Percentiles rank a stretch among this genome's conserved stretches.
Conservation (phyloP, 2,888 invertebrate species). For the Operophtera brumata region DNA sequence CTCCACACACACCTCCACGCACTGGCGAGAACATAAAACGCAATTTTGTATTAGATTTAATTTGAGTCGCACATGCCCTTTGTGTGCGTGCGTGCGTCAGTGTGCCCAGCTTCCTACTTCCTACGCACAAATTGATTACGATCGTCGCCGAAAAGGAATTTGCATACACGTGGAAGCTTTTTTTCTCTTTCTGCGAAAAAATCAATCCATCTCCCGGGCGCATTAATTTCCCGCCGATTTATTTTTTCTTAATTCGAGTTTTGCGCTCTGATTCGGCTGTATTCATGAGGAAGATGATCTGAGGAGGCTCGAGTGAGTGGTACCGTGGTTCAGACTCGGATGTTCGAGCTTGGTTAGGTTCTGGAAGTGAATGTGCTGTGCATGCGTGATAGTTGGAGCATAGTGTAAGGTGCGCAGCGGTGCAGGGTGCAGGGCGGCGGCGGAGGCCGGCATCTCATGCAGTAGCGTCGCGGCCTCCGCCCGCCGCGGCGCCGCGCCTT, state of each 20-base stretch:
- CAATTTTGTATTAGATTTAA: slow-evolving; percentile 82
- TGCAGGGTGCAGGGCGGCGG: slow-evolving; percentile 45
- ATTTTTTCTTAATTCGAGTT: slow-evolving; percentile 38
- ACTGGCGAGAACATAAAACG: slow-evolving; percentile 78
- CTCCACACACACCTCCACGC: slow-evolving; percentile 72
- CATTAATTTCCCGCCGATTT: slow-evolving; percentile 52
- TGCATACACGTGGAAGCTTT: slow-evolving; percentile 66
- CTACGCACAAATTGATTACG: slow-evolving; percentile 80
- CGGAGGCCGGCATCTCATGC: slow-evolving; percentile 39
- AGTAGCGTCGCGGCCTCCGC: slow-evolving; percentile 63
- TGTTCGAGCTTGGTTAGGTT: background rate
- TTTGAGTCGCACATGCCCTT: slow-evolving; percentile 61
- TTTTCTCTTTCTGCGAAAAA: slow-evolving; percentile 49
- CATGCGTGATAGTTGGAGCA: slow-evolving; percentile 63
- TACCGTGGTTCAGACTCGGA: background rate
- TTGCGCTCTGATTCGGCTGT: slow-evolving; percentile 27
- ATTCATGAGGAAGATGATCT: slow-evolving; percentile 9
- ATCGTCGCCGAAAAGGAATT: slow-evolving; percentile 76
- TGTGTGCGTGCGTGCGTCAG: slow-evolving; percentile 46
- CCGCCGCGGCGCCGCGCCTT: slow-evolving; percentile 71
- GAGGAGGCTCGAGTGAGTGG: background rate
- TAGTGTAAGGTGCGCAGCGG: slow-evolving; percentile 45
- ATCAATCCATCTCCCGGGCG: slow-evolving; percentile 40
- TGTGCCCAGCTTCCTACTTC: slow-evolving; percentile 61
- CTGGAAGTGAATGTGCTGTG: slow-evolving; percentile 38